Conservation (phyloP, 2,113 vertebrate genomes). For the Ancistrus triradiatus region DNA sequence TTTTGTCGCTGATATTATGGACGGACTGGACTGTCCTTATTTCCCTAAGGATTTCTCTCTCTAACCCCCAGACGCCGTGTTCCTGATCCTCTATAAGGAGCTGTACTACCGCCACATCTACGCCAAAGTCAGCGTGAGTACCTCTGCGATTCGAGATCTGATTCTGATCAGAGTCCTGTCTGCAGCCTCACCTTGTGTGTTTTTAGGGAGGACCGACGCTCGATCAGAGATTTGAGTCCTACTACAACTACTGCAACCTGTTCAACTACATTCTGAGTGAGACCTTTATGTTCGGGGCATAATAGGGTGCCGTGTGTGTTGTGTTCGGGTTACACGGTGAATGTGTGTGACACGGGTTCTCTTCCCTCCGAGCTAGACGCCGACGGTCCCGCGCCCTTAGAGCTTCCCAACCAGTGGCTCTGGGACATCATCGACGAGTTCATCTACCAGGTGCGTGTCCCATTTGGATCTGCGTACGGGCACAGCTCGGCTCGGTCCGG, state of each 20-base stretch:
- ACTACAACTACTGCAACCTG: slow-evolving; percentile 99
- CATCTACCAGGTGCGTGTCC: slow-evolving; percentile 90
- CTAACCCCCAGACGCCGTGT: slow-evolving; percentile 84
- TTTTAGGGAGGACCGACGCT: slow-evolving; percentile 88
- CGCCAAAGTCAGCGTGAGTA: slow-evolving; percentile 98
- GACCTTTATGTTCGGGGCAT: slow-evolving; percentile 51
- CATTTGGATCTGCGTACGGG: no score
- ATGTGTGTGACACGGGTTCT: background rate
- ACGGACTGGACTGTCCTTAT: no score
- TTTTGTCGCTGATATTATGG: no score
- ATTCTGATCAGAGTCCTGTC: background rate
- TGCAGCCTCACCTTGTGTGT: background rate
- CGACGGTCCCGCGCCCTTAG: slow-evolving; percentile 92
- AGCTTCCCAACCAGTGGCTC: slow-evolving; percentile 97
- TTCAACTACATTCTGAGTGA: slow-evolving; percentile 99
- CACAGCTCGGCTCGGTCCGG: no score
- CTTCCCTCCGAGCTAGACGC: slow-evolving; percentile 82
- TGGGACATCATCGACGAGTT: slow-evolving; percentile 99
- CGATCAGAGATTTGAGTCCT: slow-evolving; percentile 97
- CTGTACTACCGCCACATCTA: slow-evolving; percentile 98
- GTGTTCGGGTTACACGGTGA: no score
- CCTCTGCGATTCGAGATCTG: background rate
- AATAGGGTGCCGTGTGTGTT: no score
- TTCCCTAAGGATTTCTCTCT: background rate
- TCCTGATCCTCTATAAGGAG: slow-evolving; percentile 96